Percentiles rank a stretch among this genome's conserved stretches.
Conservation (phyloP, 1,140 invertebrate species). For the Trichogramma pretiosum region DNA sequence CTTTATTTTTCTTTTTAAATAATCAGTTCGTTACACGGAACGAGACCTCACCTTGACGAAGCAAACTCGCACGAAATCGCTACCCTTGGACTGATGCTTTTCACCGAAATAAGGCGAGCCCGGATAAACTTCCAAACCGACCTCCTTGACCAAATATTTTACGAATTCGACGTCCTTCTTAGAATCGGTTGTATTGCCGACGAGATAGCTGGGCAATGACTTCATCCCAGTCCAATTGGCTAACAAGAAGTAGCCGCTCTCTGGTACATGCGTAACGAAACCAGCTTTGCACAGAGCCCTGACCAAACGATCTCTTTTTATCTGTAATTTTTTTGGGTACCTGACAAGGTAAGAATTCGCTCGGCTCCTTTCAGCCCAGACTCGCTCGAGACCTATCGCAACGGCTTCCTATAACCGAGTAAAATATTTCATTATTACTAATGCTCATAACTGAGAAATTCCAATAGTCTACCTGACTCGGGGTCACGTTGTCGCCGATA, state of each 20-base stretch:
- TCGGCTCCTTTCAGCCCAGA: conserved; percentile 58
- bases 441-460: background rate
- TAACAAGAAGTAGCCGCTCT: conserved; percentile 95
- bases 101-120: background rate
- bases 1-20: too few relatives aligned
- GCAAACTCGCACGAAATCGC: background rate
- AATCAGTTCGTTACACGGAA: too few relatives aligned
- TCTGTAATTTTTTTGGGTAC: conserved; percentile 65
- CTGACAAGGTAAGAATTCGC: conserved; percentile 80
- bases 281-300: conserved; percentile 69
- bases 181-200: conserved; percentile 58
- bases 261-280: conserved; percentile 86
- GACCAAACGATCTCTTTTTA: conserved; percentile 79
- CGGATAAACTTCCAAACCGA: background rate
- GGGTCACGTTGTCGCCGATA: conserved; percentile 83
- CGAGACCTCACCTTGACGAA: conserved; percentile 65
- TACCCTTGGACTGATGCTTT: background rate
- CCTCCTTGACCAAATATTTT: conserved; percentile 65
- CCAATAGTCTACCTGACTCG: conserved; percentile 52
- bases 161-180: conserved; percentile 85
- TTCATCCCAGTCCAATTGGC: conserved; percentile 76
- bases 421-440: background rate
- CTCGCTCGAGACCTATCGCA: conserved; percentile 78
- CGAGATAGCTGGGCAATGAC: conserved; percentile 51
- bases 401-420: conserved; percentile 68